Base-by-base conservation (phyloP, 1,140 invertebrate genomes). In the Telenomus remus region DNA sequence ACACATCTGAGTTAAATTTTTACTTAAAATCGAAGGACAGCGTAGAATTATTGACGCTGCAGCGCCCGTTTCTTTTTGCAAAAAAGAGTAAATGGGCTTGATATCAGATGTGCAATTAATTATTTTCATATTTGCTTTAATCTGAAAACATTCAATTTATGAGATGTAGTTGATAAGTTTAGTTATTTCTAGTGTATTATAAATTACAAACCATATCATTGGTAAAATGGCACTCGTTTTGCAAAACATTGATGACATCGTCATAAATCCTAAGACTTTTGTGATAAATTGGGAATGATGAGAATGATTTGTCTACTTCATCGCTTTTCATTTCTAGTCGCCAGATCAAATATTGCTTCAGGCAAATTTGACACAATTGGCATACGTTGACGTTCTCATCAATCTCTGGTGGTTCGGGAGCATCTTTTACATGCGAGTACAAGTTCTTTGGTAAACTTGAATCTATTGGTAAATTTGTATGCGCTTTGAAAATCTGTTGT, bases 1-100 rank as follows among this genome's bases (percentile, higher is more conserved):
- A 35, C 84, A 19, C 13, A 89, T 68, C 13, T 86, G 86, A 0
- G 72, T 48, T 53, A 79, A 81, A 39, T 87, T 86, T 61, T 85
- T 82, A 43, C 79, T 79, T 1, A 89, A 82, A 55, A 92, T 46
- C 73, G 82, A 87, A 16, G 90, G 90, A 79, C 86, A 81, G 53
- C 78, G 75, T 60, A 79, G 83, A 39, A 90, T 81, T 15, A 89
- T 65, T 9, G 13, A 15, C 13, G 16, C 13, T 87, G 80, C 53
- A 86, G 81, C 12, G 86, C 86, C 47, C 82, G 85, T 63, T 90
- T 77, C 37, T n/a, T 42, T 63, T 75, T 82, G 71, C 16, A 90
- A 79, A 16, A 88, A 82, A 13, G 83, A 81, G 1, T 90, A 70
- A n/a, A 90, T 85, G 8, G 84, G 72, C 66, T 85, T 83, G 13